Percentiles rank a stretch among this genome's conserved stretches.
These are phyloP conservation scores for Cardiocondyla obscurior DNA, from an alignment of 1,140 invertebrate species.

Conservation along the genomic window DNA sequence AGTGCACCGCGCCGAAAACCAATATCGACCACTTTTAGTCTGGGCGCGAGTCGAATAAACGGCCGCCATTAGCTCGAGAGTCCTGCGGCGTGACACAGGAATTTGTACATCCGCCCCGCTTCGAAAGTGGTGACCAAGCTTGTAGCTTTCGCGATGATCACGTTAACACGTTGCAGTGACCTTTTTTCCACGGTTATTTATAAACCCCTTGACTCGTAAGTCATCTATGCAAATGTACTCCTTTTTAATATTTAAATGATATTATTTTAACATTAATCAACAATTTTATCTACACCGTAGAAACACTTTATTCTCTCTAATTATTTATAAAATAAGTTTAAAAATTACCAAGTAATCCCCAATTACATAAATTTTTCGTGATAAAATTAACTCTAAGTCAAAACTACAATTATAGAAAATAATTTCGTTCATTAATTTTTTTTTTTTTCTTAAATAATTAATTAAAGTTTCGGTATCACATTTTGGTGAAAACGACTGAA, in stretches of 20 bases:
- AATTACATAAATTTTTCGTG: no score
- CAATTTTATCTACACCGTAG: background rate
- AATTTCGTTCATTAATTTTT: background rate
- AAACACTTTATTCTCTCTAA: no score
- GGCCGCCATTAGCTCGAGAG: constrained; percentile 38
- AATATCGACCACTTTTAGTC: constrained; percentile 13
- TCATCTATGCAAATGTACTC: background rate
- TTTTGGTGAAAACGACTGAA: background rate
- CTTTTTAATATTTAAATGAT: background rate
- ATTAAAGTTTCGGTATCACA: background rate
- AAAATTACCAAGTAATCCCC: no score
- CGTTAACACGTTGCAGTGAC: background rate
- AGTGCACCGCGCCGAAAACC: background rate
- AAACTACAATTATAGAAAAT: background rate
- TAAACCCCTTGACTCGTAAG: background rate
- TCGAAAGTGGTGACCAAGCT: background rate
- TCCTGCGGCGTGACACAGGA: constrained; percentile 14
- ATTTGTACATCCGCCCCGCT: constrained; percentile 5
- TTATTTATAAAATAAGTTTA: no score
- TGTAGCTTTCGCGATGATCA: constrained; percentile 20
- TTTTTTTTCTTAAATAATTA: background rate
- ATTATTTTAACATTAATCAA: background rate
- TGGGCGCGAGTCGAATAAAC: constrained; percentile 41
- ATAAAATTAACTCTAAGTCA: background rate
- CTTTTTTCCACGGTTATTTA: background rate